Base-by-base conservation (phyloP, 2,888 invertebrate species). In the Synanthedon tipuliformis region DNA sequence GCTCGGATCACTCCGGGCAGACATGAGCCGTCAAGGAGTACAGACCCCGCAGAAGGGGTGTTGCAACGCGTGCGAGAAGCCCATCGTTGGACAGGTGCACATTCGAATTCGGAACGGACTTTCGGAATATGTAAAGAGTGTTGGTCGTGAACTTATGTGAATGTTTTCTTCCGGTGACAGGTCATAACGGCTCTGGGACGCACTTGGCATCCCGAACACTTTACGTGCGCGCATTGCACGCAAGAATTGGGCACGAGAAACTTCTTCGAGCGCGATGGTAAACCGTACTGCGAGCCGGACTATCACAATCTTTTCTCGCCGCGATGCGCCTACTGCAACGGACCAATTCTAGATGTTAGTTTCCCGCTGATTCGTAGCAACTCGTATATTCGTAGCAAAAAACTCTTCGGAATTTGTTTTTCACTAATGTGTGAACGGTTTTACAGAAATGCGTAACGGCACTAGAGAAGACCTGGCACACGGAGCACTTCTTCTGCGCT, bases 141-240 rank as follows among this genome's bases (percentile, higher is more conserved):
- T 49, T 18, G 60, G 55, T 41, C 11, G 52, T 54, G 58, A 55
- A 53, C 56, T 40, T 50, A 54, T 59, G 64, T 41, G 78, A 92
- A 90, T 54, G 63, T 63, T 71, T 16, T 68, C 54, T 71, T 63
- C 69, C 4, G 67, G 61, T 61, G 27, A 56, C 80, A 87, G 87
- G 95, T 97, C 65, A 96, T 97, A 77, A 99, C 98, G 59, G 99
- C 99, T 16, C 80, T 99, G 78, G 99, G 98, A 53, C 95, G 97
- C 84, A 98, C 98, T 59, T 99, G 98, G 98, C 99, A 99, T 82
- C 98, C 98, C 50, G 99, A 99, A 88, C 99, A 99, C 85, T 99
- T 99, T 87, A 95, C 94, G 56, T 99, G 99, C 89, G 95, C 95
- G 62, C 97, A 98, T 75, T 99, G 99, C 90, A 95, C 94, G 71